phyloP scores from a whole-genome alignment of 2,797 vertebrate species.

The Phataginus tricuspis region DNA sequence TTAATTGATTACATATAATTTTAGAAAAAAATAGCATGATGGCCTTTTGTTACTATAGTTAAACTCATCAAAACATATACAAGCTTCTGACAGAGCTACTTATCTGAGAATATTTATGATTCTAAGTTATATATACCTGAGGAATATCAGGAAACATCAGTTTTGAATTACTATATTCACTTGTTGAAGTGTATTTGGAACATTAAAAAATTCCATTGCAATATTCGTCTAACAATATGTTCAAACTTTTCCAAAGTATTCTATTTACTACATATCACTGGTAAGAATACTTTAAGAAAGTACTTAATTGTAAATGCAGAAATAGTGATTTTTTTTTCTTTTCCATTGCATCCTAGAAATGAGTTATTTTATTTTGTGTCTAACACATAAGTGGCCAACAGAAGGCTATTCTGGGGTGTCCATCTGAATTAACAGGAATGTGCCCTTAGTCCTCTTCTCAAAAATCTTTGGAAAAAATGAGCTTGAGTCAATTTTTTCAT shows the following conservation, averaged over 20 bases:
- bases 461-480: conserved; percentile 63
- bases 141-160: background rate
- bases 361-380: conserved; percentile 60
- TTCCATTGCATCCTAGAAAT: conserved; percentile 13
- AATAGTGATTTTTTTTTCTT: background rate
- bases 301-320: conserved; percentile 46
- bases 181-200: conserved; percentile 29
- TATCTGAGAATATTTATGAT: conserved; percentile 1
- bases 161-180: conserved; percentile 21
- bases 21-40: conserved; percentile 75
- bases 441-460: background rate
- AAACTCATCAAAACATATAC: background rate
- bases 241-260: conserved; percentile 24
- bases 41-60: conserved; percentile 50
- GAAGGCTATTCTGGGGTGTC: background rate
- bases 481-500: conserved; percentile 42
- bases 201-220: conserved; percentile 15
- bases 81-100: background rate
- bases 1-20: conserved; percentile 77
- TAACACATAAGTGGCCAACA: background rate
- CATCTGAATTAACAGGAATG: conserved; percentile 14
- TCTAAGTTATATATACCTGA: background rate
- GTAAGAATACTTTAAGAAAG: conserved; percentile 52
- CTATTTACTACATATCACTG: background rate
- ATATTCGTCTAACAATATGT: conserved; percentile 31